Evolutionary conservation across 2,113 vertebrate species (phyloP), one percentile per base, ranked within the genome.

Genomic region (Thamnaconus septentrionalis): DNA sequence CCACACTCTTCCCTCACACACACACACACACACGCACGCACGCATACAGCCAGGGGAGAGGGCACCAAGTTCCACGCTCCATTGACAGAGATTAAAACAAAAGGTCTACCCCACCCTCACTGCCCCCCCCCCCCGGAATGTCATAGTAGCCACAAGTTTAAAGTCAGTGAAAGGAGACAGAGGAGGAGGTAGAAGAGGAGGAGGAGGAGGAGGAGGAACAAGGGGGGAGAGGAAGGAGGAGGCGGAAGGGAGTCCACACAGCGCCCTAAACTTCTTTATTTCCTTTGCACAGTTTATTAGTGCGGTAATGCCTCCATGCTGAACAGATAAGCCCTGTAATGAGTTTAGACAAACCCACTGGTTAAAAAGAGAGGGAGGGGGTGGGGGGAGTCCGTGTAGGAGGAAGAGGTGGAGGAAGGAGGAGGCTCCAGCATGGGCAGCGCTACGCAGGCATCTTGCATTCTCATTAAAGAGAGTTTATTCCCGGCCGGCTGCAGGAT

Each of bases 31-130:
- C 58, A 61, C 77, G 70, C 61, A 61, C 56, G 71, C 69, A 61
- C 69, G 56, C 41, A 76, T 63, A 72, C 65, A 72, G 58, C 63
- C 63, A 82, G 69, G 73, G 64, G 63, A 77, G 74, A 84, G 79
- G 77, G 84, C 82, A 87, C 83, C 63, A 66, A 81, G 86, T 78
- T 87, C 84, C 79, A 87, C 67, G 75, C 87, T 90, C 80, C 78
- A 83, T 76, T 89, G 86, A 82, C 73, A 85, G 74, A 83, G 81
- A 91, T 85, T 82, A 89, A 84, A 91, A 84, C 84, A 79, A 85
- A 88, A 86, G 75, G 55, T 66, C 54, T 65, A 66, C 71, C 82
- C 61, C 69, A 63, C 65, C 59, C 64, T 41, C 61, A 31, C 18
- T 66, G 53, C 67, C 66, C 71, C 82, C 61, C 69, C 66, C 59